Percentiles rank a stretch among this genome's conserved stretches.
Conservation (phyloP, 2,113 vertebrate species). For the Protomyctophum bolini region DNA sequence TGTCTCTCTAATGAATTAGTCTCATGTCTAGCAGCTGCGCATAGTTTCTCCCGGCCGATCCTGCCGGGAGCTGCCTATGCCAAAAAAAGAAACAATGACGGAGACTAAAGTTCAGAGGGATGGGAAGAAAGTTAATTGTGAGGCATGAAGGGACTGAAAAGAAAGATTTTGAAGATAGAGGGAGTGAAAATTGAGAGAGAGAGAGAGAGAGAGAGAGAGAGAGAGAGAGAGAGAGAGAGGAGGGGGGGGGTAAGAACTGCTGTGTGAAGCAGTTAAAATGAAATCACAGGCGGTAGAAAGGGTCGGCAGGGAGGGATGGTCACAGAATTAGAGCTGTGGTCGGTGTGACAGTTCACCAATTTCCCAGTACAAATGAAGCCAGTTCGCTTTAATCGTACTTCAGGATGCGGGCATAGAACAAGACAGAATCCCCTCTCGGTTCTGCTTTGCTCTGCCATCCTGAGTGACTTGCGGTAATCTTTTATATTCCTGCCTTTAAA, state of each 20-base stretch:
- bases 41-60: no score
- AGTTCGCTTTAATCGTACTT: slow-evolving; percentile 61
- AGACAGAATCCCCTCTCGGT: slow-evolving; percentile 9
- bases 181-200: neutral
- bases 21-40: no score
- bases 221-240: neutral
- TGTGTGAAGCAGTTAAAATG: slow-evolving; percentile 52
- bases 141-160: neutral
- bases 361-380: slow-evolving; percentile 61
- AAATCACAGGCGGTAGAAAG: slow-evolving; percentile 63
- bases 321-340: slow-evolving; percentile 45
- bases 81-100: no score
- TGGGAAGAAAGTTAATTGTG: neutral
- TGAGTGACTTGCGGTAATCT: neutral
- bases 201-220: neutral
- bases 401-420: slow-evolving; percentile 18
- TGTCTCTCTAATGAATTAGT: no score
- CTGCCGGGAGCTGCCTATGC: no score
- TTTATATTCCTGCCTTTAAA: neutral
- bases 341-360: slow-evolving; percentile 68
- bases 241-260: neutral
- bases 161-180: neutral
- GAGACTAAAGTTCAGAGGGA: neutral
- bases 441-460: slow-evolving; percentile 22
- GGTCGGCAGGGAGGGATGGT: slow-evolving; percentile 34